A percentile compares a stretch with the other conserved stretches of the same genome.
These are phyloP conservation scores for Solea senegalensis DNA, from an alignment of 2,113 vertebrate genomes.

Conservation along the genomic window DNA sequence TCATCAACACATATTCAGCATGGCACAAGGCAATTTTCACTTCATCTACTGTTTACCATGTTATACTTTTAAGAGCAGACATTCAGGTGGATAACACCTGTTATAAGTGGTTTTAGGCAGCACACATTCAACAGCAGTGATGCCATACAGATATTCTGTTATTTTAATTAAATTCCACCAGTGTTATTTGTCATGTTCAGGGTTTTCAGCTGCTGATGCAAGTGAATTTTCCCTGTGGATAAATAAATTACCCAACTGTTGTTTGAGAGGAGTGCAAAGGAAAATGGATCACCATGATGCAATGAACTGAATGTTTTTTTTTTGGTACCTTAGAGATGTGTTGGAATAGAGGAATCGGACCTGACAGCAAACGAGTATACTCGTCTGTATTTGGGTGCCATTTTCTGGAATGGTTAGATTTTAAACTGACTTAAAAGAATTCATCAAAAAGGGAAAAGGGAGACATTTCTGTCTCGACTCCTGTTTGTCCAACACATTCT, in stretches of 20 bases:
- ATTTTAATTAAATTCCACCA: background rate
- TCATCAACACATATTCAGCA: too few species aligned
- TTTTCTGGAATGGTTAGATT: background rate
- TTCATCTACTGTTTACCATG: too few species aligned
- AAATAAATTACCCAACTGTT: constrained; percentile 22
- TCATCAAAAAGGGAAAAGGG: background rate
- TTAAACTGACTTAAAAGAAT: background rate
- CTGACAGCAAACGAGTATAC: background rate
- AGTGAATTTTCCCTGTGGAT: constrained; percentile 33
- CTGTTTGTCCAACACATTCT: background rate
- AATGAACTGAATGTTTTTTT: constrained; percentile 7
- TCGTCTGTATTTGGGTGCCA: too few species aligned
- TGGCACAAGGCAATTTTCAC: too few species aligned
- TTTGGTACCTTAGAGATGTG: background rate
- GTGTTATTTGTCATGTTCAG: constrained; percentile 13
- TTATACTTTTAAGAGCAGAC: too few species aligned
- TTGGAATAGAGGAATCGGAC: background rate
- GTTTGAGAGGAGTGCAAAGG: constrained; percentile 1
- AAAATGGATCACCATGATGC: constrained; percentile 26
- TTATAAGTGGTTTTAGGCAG: background rate
- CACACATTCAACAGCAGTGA: background rate
- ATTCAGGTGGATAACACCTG: too few species aligned
- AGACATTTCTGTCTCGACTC: background rate
- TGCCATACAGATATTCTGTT: constrained; percentile 18
- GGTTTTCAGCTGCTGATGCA: constrained; percentile 18